Conservation (phyloP, 2,888 invertebrate genomes). For the Acleris emargana region DNA sequence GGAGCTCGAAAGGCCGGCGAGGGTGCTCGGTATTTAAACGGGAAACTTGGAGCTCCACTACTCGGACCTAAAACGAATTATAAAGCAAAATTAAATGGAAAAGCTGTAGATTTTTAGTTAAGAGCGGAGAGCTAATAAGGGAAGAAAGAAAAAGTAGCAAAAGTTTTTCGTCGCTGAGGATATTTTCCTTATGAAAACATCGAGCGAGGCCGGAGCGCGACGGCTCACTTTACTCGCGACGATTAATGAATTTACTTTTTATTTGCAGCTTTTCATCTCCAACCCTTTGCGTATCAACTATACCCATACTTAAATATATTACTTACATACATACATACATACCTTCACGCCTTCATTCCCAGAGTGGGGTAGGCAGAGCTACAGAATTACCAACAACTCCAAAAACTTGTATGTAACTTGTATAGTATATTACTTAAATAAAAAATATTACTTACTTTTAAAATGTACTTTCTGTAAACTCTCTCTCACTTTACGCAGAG, state of each 20-base stretch:
- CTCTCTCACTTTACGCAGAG: too few species aligned
- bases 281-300: constrained; percentile 32
- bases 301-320: not conserved
- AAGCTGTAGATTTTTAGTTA: constrained; percentile 66
- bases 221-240: constrained; percentile 55
- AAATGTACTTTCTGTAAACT: too few species aligned
- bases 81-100: constrained; percentile 59
- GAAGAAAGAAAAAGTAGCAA: constrained; percentile 62
- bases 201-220: constrained; percentile 59
- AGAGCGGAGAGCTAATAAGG: constrained; percentile 69
- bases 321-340: too few species aligned
- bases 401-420: too few species aligned
- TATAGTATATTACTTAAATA: too few species aligned
- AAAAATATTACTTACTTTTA: too few species aligned
- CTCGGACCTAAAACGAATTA: constrained; percentile 30
- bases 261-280: constrained; percentile 50
- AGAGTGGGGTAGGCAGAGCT: too few species aligned
- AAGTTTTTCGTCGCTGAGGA: constrained; percentile 67
- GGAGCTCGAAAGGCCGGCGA: constrained; percentile 12
- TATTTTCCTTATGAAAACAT: constrained; percentile 71
- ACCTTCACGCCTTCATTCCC: too few species aligned
- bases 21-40: constrained; percentile 29
- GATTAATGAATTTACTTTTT: constrained; percentile 59
- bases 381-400: too few species aligned
- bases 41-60: constrained; percentile 43